These are phyloP conservation scores for Amphiprion percula DNA, from an alignment of 2,113 vertebrate genomes.

Conservation along the genomic window DNA sequence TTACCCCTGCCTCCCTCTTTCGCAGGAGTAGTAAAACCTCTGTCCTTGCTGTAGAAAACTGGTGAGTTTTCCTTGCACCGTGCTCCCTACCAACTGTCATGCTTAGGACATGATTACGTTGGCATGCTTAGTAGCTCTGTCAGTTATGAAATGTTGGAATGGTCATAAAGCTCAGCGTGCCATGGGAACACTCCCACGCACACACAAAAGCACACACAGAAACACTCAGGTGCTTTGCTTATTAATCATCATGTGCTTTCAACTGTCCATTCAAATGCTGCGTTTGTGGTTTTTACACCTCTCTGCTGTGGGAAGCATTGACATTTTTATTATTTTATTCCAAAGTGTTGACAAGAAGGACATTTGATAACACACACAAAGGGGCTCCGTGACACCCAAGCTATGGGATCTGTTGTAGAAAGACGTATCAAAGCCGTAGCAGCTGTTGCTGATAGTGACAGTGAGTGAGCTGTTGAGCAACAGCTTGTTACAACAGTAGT, in stretches of 20 bases:
- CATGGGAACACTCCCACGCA: not conserved
- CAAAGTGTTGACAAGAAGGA: slow-evolving; percentile 17
- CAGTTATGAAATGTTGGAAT: slow-evolving; percentile 40
- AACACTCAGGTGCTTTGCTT: not conserved
- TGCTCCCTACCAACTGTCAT: too few species aligned
- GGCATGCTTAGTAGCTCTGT: slow-evolving; percentile 26
- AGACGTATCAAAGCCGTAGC: not conserved
- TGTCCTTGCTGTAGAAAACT: too few species aligned
- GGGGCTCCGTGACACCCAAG: not conserved
- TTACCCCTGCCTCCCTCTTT: too few species aligned
- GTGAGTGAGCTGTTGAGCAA: slow-evolving; percentile 14
- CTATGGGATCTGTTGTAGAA: not conserved
- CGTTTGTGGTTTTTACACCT: slow-evolving; percentile 33
- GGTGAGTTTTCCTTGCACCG: too few species aligned
- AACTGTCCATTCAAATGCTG: slow-evolving; percentile 7
- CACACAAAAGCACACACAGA: not conserved
- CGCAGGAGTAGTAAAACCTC: too few species aligned
- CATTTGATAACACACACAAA: slow-evolving; percentile 10
- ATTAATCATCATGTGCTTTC: slow-evolving; percentile 17
- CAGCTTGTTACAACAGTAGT: slow-evolving; percentile 9
- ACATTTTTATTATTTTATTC: not conserved
- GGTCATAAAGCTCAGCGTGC: slow-evolving; percentile 12
- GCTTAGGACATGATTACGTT: not conserved
- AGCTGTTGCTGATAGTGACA: slow-evolving; percentile 15
- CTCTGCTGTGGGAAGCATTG: not conserved